Base-by-base conservation (phyloP, 2,113 vertebrate genomes). In the Ochotona curzoniae region DNA sequence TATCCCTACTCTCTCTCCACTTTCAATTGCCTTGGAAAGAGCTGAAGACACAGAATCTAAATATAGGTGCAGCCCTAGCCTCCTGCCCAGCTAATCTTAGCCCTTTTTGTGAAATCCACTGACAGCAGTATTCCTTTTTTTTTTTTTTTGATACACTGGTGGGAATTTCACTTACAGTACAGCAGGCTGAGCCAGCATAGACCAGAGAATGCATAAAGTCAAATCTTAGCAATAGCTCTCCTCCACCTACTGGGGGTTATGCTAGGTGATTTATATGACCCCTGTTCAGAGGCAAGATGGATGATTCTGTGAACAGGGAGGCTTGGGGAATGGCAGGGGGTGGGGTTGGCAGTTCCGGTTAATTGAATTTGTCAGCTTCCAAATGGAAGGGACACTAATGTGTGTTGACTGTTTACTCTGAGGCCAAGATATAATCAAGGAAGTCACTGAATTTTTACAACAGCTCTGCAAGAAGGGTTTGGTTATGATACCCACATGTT, bases 11-110 rank as follows among this genome's bases (percentile, higher is more conserved):
- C 60, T 85, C 89, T 6, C 38, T 6, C 38, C 38, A 44, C 38
- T 44, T 44, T 44, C 38, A 44, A 44, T 44, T 44, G 38, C 38
- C 38, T 44, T 44, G 57, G 61, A 94, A 96, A 95, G 86, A 95
- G 93, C 96, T 96, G 94, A 95, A 93, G 95, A 93, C 83, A 95
- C 38, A 70, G 89, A 95, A 96, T 95, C 93, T 96, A 97, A 94
- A 96, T 87, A 95, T 94, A 93, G 90, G 69, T 5, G 9, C 8
- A 17, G 5, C 76, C 67, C 87, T 44, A 28, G 83, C 83, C 88
- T 92, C 69, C 44, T 83, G 89, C 83, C 90, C 80, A 20, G 86
- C 95, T 96, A 94, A 96, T 95, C 96, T 95, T 94, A 97, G 96
- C 71, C 81, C 89, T 67, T 93, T 44, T 76, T 61, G 80, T 93